phyloP scores from a whole-genome alignment of 2,113 vertebrate genomes.

The Carollia perspicillata region DNA sequence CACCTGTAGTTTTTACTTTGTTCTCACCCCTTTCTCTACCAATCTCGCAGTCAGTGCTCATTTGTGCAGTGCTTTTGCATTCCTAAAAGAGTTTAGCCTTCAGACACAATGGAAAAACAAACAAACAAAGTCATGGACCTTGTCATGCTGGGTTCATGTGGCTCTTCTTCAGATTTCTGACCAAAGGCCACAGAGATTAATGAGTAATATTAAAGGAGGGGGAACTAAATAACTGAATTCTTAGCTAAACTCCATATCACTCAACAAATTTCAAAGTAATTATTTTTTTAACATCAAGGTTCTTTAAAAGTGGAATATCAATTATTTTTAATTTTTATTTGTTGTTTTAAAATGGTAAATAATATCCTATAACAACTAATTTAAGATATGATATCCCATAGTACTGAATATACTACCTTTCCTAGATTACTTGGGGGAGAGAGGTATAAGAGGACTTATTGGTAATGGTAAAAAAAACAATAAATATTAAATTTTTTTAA shows the following conservation, averaged over 20 bases:
- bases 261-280: slow-evolving; percentile 61
- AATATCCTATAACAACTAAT: background rate
- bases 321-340: slow-evolving; percentile 17
- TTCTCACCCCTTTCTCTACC: background rate
- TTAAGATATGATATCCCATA: slow-evolving; percentile 10
- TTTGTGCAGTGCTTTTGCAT: slow-evolving; percentile 24
- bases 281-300: slow-evolving; percentile 68
- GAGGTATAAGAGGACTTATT: too few species aligned
- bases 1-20: slow-evolving; percentile 4
- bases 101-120: slow-evolving; percentile 59
- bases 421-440: slow-evolving; percentile 66
- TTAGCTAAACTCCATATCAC: slow-evolving; percentile 70
- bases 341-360: background rate
- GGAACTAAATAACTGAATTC: slow-evolving; percentile 67
- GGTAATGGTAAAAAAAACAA: too few species aligned
- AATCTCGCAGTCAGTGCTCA: background rate
- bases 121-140: slow-evolving; percentile 49
- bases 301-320: background rate
- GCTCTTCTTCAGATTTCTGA: slow-evolving; percentile 67
- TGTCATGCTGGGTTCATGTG: slow-evolving; percentile 47
- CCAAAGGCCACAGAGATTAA: slow-evolving; percentile 77
- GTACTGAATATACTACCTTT: slow-evolving; percentile 62
- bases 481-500: slow-evolving; percentile 35
- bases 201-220: slow-evolving; percentile 77
- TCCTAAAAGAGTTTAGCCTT: slow-evolving; percentile 33